These are phyloP conservation scores for Meteorus sp. DNA, from an alignment of 1,140 invertebrate genomes.

Conservation along the genomic window DNA sequence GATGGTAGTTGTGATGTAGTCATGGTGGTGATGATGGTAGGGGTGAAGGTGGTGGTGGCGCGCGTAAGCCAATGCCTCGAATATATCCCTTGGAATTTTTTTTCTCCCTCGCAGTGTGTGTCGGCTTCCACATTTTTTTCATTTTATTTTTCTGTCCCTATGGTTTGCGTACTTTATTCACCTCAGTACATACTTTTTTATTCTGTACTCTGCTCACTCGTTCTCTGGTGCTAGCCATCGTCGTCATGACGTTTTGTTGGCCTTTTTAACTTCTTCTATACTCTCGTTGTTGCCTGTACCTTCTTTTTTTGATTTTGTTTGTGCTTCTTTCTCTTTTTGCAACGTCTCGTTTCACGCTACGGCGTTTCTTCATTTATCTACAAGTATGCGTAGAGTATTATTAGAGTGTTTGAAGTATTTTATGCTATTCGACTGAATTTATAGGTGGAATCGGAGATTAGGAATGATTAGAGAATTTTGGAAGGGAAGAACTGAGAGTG, in stretches of 20 bases:
- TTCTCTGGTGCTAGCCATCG: neutral
- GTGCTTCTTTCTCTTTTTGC: slow-evolving; percentile 20
- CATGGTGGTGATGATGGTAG: neutral
- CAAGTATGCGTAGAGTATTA: too few species aligned
- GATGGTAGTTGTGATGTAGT: slow-evolving; percentile 37
- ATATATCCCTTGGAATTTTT: slow-evolving; percentile 11
- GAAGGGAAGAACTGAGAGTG: too few species aligned
- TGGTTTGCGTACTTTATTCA: slow-evolving; percentile 11
- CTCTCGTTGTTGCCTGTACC: slow-evolving; percentile 22
- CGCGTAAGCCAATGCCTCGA: slow-evolving; percentile 8
- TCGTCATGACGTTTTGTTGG: slow-evolving; percentile 27
- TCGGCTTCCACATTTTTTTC: neutral
- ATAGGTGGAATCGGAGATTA: too few species aligned
- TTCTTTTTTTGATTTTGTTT: too few species aligned
- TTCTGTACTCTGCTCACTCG: slow-evolving; percentile 9
- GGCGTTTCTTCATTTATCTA: neutral
- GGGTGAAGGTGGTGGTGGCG: slow-evolving; percentile 1
- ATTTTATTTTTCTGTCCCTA: neutral
- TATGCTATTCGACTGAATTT: neutral
- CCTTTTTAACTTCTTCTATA: slow-evolving; percentile 22
- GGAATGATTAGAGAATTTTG: too few species aligned
- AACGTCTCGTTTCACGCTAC: slow-evolving; percentile 30
- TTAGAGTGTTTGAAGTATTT: too few species aligned
- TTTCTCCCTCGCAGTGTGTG: neutral
- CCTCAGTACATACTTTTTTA: slow-evolving; percentile 10